A percentile compares a stretch with the other conserved stretches of the same genome.
phyloP scores from a whole-genome alignment of 2,113 vertebrate genomes.

The Atractosteus spatula region DNA sequence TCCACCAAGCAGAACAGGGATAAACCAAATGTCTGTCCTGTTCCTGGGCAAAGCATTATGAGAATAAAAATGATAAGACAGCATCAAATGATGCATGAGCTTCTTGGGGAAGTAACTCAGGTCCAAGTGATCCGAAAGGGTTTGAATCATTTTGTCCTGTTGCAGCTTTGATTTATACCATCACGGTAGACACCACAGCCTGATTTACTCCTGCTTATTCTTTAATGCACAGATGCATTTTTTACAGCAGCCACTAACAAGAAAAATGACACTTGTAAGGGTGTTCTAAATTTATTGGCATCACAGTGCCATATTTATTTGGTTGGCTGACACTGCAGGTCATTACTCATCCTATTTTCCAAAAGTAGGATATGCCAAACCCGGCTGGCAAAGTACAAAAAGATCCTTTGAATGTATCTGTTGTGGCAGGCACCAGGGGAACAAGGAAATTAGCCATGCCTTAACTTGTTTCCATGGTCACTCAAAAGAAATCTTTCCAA shows the following conservation, averaged over 20 bases:
- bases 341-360: constrained; percentile 1
- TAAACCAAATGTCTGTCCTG: background rate
- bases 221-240: constrained; percentile 12
- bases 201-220: constrained; percentile 13
- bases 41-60: background rate
- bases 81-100: background rate
- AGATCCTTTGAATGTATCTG: constrained; percentile 10
- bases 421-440: constrained; percentile 18
- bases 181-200: background rate
- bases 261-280: background rate
- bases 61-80: no score
- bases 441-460: constrained; percentile 22
- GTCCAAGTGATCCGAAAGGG: background rate
- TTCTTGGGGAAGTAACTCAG: background rate
- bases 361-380: constrained; percentile 7
- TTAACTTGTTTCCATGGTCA: constrained; percentile 50
- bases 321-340: background rate
- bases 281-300: background rate
- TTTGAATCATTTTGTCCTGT: background rate
- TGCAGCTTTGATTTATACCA: background rate
- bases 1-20: background rate
- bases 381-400: constrained; percentile 1
- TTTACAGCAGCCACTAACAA: background rate
- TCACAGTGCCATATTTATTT: background rate
- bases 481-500: constrained; percentile 20